phyloP scores from a whole-genome alignment of 2,113 vertebrate genomes.

The Pomatorhinus ruficollis region DNA sequence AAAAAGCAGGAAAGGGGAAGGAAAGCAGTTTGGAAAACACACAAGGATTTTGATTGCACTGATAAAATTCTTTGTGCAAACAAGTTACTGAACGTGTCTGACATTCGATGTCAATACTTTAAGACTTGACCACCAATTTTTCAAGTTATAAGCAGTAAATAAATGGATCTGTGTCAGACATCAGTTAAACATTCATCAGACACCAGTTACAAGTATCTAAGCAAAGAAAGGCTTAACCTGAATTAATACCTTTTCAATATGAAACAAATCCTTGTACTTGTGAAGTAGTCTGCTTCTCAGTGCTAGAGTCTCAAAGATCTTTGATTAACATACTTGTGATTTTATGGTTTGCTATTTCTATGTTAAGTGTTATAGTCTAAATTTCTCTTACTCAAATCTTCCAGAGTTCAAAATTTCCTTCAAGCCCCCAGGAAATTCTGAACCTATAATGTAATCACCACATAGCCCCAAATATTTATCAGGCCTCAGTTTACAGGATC shows the following conservation, averaged over 20 bases:
- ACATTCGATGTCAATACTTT: background rate
- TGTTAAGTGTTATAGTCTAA: background rate
- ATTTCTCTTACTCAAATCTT: background rate
- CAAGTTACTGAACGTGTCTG: background rate
- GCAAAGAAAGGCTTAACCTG: background rate
- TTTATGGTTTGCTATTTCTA: background rate
- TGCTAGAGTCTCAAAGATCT: background rate
- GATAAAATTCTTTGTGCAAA: background rate
- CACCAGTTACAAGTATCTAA: background rate
- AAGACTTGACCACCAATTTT: background rate
- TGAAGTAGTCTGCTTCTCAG: background rate
- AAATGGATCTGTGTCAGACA: background rate
- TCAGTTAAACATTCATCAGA: background rate
- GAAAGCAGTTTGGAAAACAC: background rate
- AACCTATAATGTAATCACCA: background rate
- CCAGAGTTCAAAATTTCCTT: background rate
- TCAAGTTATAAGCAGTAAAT: background rate
- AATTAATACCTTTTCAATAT: background rate
- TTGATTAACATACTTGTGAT: background rate
- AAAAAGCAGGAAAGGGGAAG: background rate
- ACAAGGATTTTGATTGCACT: background rate
- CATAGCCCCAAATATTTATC: background rate
- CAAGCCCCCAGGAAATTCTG: background rate
- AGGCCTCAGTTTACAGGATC: background rate
- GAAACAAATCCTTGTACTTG: background rate